phyloP scores from a whole-genome alignment of 2,888 invertebrate genomes.

The Muschampia plurimacula region DNA sequence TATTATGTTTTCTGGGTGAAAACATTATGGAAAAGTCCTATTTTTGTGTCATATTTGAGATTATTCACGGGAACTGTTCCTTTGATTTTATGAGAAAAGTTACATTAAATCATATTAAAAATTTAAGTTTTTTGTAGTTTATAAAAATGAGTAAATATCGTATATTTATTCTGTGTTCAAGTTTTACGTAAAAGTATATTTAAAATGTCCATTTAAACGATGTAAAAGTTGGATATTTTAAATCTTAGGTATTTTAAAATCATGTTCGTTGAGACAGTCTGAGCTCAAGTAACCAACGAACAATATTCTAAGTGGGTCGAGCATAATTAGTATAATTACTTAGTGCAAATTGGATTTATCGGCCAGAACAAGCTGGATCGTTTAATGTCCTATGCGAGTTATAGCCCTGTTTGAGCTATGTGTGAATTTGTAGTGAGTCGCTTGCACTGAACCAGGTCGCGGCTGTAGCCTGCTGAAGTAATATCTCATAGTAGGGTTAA shows the following conservation, averaged over 20 bases:
- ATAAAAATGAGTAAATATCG: no score
- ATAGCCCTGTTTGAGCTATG: conserved; percentile 40
- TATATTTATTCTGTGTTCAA: no score
- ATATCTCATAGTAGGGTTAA: background rate
- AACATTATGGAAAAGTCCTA: no score
- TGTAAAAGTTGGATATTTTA: background rate
- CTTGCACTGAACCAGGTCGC: conserved; percentile 19
- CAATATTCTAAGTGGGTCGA: background rate
- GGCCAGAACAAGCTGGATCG: conserved; percentile 50
- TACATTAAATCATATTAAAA: no score
- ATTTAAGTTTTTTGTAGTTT: no score
- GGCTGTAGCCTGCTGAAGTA: background rate
- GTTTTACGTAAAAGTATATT: no score
- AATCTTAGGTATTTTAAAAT: background rate
- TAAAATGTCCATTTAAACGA: background rate
- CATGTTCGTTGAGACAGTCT: background rate
- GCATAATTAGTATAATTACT: conserved; percentile 48
- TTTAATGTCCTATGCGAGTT: conserved; percentile 50
- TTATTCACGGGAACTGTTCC: no score
- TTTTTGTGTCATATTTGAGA: no score
- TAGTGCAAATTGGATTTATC: conserved; percentile 58
- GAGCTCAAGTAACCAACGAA: background rate
- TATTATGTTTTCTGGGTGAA: no score
- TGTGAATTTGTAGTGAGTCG: conserved; percentile 42
- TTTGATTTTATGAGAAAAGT: no score